Evolutionary conservation across 2,888 invertebrate genomes (phyloP).

Genomic region (Ephialtes manifestator): DNA sequence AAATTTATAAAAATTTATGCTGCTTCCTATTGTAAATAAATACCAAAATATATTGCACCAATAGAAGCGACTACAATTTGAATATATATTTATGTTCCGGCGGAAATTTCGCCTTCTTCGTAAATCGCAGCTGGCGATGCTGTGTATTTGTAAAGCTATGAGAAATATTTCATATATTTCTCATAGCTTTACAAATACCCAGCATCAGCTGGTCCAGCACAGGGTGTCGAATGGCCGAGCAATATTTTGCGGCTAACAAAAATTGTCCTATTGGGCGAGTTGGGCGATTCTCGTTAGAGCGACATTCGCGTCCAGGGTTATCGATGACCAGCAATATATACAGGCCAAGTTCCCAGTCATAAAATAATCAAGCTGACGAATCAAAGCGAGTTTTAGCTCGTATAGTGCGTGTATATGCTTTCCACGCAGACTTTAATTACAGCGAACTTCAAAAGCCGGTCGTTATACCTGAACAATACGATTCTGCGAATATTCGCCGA

Average conservation of each 20-base stretch:
- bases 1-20: background rate
- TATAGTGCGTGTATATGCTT: slow-evolving; percentile 1
- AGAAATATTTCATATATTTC: background rate
- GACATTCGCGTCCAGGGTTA: background rate
- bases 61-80: background rate
- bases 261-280: background rate
- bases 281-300: background rate
- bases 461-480: background rate
- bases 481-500: background rate
- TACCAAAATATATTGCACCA: background rate
- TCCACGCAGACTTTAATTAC: background rate
- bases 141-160: background rate
- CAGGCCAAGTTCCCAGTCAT: background rate
- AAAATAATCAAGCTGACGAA: slow-evolving; percentile 25
- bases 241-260: slow-evolving; percentile 13
- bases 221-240: background rate
- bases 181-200: background rate
- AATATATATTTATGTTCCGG: background rate
- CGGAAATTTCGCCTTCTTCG: background rate
- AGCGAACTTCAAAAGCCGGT: background rate
- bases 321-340: slow-evolving; percentile 13
- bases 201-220: background rate
- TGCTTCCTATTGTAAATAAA: background rate
- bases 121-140: background rate
- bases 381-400: slow-evolving; percentile 1